Evolutionary conservation across 2,888 invertebrate species (phyloP).

Genomic region (Folsomia candida): DNA sequence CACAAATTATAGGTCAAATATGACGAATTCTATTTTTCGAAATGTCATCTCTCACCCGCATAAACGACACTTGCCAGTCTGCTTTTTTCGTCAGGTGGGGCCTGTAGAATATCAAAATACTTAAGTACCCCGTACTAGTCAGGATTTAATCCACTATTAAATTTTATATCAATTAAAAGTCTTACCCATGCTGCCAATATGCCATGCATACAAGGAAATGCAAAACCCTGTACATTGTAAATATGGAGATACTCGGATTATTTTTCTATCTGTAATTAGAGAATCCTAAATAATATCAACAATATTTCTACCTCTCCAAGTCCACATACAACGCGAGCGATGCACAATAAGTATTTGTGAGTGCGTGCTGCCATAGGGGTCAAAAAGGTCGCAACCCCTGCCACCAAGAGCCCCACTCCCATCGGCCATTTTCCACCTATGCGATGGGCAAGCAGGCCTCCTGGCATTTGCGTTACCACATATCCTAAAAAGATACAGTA

Average conservation of each 20-base stretch:
- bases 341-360: slow-evolving; percentile 65
- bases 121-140: too few species aligned
- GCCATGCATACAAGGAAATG: slow-evolving; percentile 91
- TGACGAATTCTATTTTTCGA: too few species aligned
- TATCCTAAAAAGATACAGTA: slow-evolving; percentile 55
- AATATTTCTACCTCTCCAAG: slow-evolving; percentile 67
- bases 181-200: slow-evolving; percentile 90
- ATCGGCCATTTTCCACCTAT: slow-evolving; percentile 85
- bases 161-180: too few species aligned
- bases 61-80: slow-evolving; percentile 85
- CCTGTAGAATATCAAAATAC: too few species aligned
- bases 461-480: slow-evolving; percentile 52
- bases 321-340: slow-evolving; percentile 75
- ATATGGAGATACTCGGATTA: too few species aligned
- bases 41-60: slow-evolving; percentile 70
- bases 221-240: slow-evolving; percentile 68
- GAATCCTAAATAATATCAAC: not conserved
- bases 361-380: slow-evolving; percentile 77
- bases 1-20: not conserved
- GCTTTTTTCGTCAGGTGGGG: slow-evolving; percentile 85
- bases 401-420: slow-evolving; percentile 75
- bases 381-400: slow-evolving; percentile 76
- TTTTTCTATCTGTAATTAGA: too few species aligned
- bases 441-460: slow-evolving; percentile 65
- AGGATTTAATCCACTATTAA: too few species aligned